A percentile compares a stretch with the other conserved stretches of the same genome.
These are phyloP conservation scores for Luffia ferchaultella DNA, from an alignment of 2,888 invertebrate species.

Conservation along the genomic window DNA sequence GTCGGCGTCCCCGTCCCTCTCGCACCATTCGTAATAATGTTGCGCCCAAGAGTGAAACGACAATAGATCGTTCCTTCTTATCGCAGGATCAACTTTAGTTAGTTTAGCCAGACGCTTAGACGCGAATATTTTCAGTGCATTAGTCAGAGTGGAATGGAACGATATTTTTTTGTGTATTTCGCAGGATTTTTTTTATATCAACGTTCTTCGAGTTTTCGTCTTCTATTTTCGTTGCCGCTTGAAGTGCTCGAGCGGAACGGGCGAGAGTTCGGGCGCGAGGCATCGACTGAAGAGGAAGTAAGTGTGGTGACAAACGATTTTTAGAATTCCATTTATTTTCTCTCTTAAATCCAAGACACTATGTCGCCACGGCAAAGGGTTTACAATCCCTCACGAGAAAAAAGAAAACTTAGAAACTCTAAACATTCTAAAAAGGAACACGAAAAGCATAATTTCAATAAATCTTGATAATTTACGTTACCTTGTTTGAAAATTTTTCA, in stretches of 20 bases:
- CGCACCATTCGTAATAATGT: conserved; percentile 18
- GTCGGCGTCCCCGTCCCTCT: conserved; percentile 50
- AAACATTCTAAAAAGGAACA: conserved; percentile 1
- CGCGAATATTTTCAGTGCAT: conserved; percentile 53
- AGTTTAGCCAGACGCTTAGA: conserved; percentile 14
- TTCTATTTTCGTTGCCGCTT: conserved; percentile 43
- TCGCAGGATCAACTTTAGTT: conserved; percentile 53
- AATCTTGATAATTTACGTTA: too few relatives aligned
- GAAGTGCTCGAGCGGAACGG: conserved; percentile 28
- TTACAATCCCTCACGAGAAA: conserved; percentile 21
- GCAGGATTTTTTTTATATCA: conserved; percentile 47
- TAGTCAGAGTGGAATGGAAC: conserved; percentile 51
- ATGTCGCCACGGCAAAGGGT: conserved; percentile 7
- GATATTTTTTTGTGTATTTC: conserved; percentile 51
- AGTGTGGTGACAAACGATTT: conserved; percentile 32
- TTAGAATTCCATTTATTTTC: conserved; percentile 30
- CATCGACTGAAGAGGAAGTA: conserved; percentile 27
- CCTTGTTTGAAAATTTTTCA: too few relatives aligned
- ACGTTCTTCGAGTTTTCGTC: conserved; percentile 34
- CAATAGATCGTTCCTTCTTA: conserved; percentile 48
- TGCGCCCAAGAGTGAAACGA: conserved; percentile 13
- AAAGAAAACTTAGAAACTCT: conserved; percentile 18
- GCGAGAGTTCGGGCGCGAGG: conserved; percentile 21
- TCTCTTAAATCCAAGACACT: conserved; percentile 20
- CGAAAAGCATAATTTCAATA: too few relatives aligned